phyloP scores from a whole-genome alignment of 2,888 invertebrate genomes.

The Drosophila subsilvestris region DNA sequence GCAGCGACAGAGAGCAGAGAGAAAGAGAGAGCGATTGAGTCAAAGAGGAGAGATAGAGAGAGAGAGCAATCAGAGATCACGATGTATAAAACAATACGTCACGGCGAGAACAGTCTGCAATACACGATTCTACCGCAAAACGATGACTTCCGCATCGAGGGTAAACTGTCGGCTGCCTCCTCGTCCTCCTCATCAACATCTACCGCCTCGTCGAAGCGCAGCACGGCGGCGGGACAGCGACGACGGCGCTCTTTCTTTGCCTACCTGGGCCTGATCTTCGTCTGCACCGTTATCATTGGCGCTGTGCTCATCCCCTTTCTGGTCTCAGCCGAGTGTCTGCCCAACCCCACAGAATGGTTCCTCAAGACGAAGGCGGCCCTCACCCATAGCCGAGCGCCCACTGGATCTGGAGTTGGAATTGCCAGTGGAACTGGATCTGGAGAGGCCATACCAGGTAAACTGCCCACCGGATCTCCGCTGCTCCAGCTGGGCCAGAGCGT shows the following conservation, averaged over 20 bases:
- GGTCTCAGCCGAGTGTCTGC: slow-evolving; percentile 83
- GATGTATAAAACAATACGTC: slow-evolving; percentile 91
- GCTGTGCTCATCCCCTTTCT: slow-evolving; percentile 83
- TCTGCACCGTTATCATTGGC: slow-evolving; percentile 83
- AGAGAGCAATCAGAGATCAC: slow-evolving; percentile 31
- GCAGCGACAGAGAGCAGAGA: not conserved
- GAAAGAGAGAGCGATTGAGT: not conserved
- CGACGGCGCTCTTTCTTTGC: slow-evolving; percentile 83
- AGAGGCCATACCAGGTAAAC: not conserved
- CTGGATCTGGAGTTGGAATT: not conserved
- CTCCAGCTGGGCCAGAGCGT: slow-evolving; percentile 60
- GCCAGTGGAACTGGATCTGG: slow-evolving; percentile 4
- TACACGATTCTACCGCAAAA: slow-evolving; percentile 90
- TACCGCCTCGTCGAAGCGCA: slow-evolving; percentile 37
- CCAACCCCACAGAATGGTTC: slow-evolving; percentile 83
- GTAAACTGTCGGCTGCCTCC: slow-evolving; percentile 84
- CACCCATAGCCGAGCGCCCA: slow-evolving; percentile 52
- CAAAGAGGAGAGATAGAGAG: not conserved
- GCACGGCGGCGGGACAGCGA: slow-evolving; percentile 41
- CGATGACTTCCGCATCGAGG: slow-evolving; percentile 87
- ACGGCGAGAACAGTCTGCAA: slow-evolving; percentile 90
- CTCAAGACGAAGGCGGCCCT: slow-evolving; percentile 81
- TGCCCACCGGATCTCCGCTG: slow-evolving; percentile 38
- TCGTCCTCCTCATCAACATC: slow-evolving; percentile 83
- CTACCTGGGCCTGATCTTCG: slow-evolving; percentile 82